phyloP scores from a whole-genome alignment of 2,888 invertebrate species.

The Noctua pronuba region DNA sequence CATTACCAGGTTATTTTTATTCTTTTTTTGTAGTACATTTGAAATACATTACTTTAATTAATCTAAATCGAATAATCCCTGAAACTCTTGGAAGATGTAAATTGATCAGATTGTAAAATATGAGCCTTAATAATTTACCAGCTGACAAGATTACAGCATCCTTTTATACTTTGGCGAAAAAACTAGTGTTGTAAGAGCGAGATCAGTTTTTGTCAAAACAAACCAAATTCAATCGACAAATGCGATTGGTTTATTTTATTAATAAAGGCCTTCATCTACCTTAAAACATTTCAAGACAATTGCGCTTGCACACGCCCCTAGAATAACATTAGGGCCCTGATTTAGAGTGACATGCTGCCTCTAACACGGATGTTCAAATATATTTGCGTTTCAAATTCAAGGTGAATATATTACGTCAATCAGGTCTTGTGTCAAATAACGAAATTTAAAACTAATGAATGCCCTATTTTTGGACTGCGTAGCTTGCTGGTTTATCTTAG shows the following conservation, averaged over 20 bases:
- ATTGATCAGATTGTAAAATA: background rate
- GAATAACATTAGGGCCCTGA: background rate
- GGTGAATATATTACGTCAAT: background rate
- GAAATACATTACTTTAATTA: background rate
- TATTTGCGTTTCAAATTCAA: slow-evolving; percentile 3
- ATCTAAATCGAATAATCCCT: background rate
- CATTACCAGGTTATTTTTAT: slow-evolving; percentile 60
- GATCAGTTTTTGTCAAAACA: background rate
- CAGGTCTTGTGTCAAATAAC: slow-evolving; percentile 4
- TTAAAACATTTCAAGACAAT: background rate
- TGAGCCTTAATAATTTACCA: no score
- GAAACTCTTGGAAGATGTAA: background rate
- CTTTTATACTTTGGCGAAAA: background rate
- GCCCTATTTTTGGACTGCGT: background rate
- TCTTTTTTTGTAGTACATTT: slow-evolving; percentile 31
- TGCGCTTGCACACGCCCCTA: background rate
- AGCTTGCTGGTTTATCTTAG: slow-evolving; percentile 1
- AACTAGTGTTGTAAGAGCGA: background rate
- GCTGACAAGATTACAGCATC: background rate
- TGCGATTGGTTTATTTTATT: background rate
- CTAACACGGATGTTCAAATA: background rate
- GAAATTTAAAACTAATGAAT: slow-evolving; percentile 14
- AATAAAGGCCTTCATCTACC: background rate
- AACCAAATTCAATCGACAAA: background rate
- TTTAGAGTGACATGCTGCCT: slow-evolving; percentile 1